These are phyloP conservation scores for Gobio occitaniae DNA, from an alignment of 2,797 vertebrate genomes.

Conservation along the genomic window DNA sequence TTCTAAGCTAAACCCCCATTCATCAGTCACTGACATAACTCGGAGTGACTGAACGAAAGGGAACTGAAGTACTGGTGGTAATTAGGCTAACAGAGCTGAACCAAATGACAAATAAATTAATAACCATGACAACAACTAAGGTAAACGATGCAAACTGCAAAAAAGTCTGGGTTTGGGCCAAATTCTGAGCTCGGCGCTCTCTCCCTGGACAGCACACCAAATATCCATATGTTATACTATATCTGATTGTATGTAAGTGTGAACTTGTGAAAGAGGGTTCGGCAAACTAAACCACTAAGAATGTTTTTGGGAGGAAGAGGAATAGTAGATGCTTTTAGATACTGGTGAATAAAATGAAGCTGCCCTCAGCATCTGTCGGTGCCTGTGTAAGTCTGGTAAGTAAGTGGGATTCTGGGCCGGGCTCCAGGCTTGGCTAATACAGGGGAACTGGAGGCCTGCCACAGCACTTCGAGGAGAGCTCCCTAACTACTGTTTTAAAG, in stretches of 20 bases:
- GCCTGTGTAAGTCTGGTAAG: slow-evolving; percentile 56
- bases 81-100: no score
- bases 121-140: no score
- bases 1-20: no score
- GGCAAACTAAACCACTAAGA: background rate
- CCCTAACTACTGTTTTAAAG: slow-evolving; percentile 44
- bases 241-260: background rate
- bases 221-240: background rate
- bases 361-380: slow-evolving; percentile 19
- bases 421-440: slow-evolving; percentile 52
- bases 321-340: slow-evolving; percentile 3
- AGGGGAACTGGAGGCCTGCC: slow-evolving; percentile 45
- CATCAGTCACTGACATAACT: no score
- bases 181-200: background rate
- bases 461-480: slow-evolving; percentile 40
- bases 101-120: no score
- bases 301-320: background rate
- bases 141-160: no score
- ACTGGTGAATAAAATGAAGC: slow-evolving; percentile 30
- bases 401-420: slow-evolving; percentile 52
- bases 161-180: background rate
- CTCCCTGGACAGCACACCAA: background rate
- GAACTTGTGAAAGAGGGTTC: background rate
- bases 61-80: no score
- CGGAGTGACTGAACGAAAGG: no score